Conservation (phyloP, 64 coral and sea anemone genomes). For the Montipora efflorescens region DNA sequence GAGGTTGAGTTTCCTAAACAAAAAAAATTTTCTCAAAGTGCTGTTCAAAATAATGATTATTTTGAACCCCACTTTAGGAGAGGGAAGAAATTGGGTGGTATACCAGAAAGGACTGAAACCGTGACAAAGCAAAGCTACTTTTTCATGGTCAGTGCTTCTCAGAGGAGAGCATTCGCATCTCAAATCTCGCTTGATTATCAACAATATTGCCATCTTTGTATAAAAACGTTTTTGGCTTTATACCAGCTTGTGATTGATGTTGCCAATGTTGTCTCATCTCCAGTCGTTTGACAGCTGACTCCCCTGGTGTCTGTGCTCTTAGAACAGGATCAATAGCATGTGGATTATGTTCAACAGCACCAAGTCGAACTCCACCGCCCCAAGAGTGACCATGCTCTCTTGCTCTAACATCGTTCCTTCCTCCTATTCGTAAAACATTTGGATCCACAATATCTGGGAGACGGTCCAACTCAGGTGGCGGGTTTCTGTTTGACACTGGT, state of each 20-base stretch:
- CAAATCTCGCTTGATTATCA: no score
- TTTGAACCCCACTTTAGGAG: no score
- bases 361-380: conserved; percentile 80
- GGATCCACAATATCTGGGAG: conserved; percentile 28
- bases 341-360: conserved; percentile 72
- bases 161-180: no score
- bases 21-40: no score
- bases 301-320: conserved; percentile 60
- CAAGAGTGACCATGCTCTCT: conserved; percentile 36
- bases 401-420: not conserved
- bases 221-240: no score
- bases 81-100: no score
- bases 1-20: no score
- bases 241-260: conserved; percentile 32
- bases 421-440: conserved; percentile 31
- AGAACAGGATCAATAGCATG: conserved; percentile 75
- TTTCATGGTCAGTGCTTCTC: no score
- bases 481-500: not conserved
- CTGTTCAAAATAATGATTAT: no score
- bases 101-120: no score
- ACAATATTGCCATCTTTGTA: no score
- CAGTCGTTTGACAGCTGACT: conserved; percentile 75
- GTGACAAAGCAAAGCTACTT: no score
- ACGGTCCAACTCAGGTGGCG: conserved; percentile 38
- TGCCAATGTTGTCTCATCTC: conserved; percentile 71